Conservation (phyloP, 2,888 invertebrate genomes). For the Tolmerus cingulatus region DNA sequence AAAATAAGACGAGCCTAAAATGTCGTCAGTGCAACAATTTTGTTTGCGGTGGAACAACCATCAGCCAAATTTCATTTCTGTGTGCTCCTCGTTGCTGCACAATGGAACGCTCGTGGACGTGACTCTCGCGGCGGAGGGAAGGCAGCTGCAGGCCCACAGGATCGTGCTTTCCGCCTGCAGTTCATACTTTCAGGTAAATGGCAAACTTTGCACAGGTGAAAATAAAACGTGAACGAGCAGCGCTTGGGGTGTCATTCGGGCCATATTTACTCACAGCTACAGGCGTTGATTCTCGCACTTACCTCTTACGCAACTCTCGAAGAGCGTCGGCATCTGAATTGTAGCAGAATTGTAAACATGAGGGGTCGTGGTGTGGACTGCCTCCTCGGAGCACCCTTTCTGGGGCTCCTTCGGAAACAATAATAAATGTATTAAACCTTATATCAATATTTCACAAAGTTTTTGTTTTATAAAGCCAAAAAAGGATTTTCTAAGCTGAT, state of each 20-base stretch:
- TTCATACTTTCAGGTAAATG: slow-evolving; percentile 85
- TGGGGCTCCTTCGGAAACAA: neutral
- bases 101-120: slow-evolving; percentile 89
- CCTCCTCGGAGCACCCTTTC: neutral
- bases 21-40: slow-evolving; percentile 79
- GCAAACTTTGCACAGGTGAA: neutral
- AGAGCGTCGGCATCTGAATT: neutral
- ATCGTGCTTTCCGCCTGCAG: slow-evolving; percentile 90
- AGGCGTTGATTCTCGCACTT: neutral
- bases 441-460: too few species aligned
- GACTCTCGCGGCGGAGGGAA: slow-evolving; percentile 89
- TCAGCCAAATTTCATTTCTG: slow-evolving; percentile 90
- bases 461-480: too few species aligned
- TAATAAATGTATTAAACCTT: too few species aligned
- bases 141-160: slow-evolving; percentile 87
- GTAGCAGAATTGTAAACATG: neutral
- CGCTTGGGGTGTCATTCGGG: neutral
- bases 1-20: slow-evolving; percentile 56
- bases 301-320: slow-evolving; percentile 1
- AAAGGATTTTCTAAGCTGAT: too few species aligned
- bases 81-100: slow-evolving; percentile 83
- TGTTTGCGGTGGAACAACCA: slow-evolving; percentile 92
- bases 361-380: neutral
- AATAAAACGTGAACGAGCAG: neutral
- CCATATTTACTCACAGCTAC: neutral